Percentiles rank a stretch among this genome's conserved stretches.
Conservation (phyloP, 2,113 vertebrate genomes). For the Thamnaconus septentrionalis region DNA sequence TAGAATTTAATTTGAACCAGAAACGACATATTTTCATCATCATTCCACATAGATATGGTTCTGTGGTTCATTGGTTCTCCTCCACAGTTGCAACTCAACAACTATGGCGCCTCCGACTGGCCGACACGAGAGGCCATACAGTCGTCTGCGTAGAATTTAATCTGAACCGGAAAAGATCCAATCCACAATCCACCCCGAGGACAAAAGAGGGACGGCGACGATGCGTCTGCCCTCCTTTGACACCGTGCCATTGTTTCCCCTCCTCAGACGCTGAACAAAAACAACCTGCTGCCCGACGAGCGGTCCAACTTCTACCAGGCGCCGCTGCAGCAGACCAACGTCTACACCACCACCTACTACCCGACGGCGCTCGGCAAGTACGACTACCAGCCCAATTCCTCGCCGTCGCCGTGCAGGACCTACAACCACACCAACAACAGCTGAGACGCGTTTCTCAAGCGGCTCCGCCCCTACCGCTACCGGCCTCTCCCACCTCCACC, state of each 20-base stretch:
- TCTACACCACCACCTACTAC: conserved; percentile 98
- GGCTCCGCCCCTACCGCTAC: conserved; percentile 12
- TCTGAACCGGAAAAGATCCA: no score
- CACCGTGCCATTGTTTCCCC: not conserved
- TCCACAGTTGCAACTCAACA: no score
- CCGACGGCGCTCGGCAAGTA: conserved; percentile 91
- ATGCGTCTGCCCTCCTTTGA: no score
- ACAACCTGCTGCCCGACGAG: conserved; percentile 95
- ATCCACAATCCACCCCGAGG: no score
- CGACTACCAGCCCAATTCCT: conserved; percentile 92
- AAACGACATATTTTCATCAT: no score
- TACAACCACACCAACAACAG: conserved; percentile 95
- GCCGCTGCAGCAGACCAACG: conserved; percentile 92
- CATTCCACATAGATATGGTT: no score
- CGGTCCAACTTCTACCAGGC: conserved; percentile 90
- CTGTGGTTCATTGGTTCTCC: no score
- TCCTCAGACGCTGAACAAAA: conserved; percentile 95
- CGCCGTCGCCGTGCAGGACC: conserved; percentile 93
- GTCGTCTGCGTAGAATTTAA: no score
- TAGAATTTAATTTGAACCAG: no score
- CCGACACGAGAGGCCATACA: no score
- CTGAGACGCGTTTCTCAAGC: conserved; percentile 76
- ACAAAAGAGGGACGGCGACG: no score
- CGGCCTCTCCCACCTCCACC: not conserved
- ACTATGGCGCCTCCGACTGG: no score